Evolutionary conservation across 2,888 invertebrate genomes (phyloP), one percentile per base, ranked within the genome.

Genomic region (Pharmacophagus antenor): DNA sequence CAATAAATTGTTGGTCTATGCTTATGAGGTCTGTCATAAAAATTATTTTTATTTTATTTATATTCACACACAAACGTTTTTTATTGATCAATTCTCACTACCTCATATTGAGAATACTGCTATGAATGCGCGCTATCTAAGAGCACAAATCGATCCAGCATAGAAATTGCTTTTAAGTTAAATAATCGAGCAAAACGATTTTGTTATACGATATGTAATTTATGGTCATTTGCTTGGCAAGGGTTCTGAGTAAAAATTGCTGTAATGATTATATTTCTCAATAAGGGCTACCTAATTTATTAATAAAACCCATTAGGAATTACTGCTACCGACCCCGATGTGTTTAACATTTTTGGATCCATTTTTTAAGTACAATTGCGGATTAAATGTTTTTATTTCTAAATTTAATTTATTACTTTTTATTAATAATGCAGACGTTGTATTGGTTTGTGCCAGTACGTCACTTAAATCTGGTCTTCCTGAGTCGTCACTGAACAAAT

Each of bases 21-120:
- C 17, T 17, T 17, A 42, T 18, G 18, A 44, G 7, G 10, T 44
- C 5, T 44, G 20, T 27, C 4, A 20, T 44, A n/a, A 4, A 44
- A 74, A 79, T 77, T 79, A 81, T 80, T 77, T 77, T 74, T 78
- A 78, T 73, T 72, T 76, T 74, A 82, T 80, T 80, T 79, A 76
- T 76, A 79, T 80, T 79, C 74, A 76, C 76, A 77, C 76, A 68
- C 71, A 69, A 68, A 76, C 72, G 71, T 73, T 69, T 63, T 76
- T 79, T 79, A 82, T 79, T 66, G 71, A 63, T 72, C 74, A 70
- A 73, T 77, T 77, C 71, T 75, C 71, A 78, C 77, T 72, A 76
- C 67, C 67, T 67, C 68, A 72, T 73, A 75, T 77, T 71, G 70
- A 70, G 73, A 70, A 76, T 73, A 71, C 69, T 71, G 70, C 70